phyloP scores from a whole-genome alignment of 2,113 vertebrate genomes.

The Pipa parva region DNA sequence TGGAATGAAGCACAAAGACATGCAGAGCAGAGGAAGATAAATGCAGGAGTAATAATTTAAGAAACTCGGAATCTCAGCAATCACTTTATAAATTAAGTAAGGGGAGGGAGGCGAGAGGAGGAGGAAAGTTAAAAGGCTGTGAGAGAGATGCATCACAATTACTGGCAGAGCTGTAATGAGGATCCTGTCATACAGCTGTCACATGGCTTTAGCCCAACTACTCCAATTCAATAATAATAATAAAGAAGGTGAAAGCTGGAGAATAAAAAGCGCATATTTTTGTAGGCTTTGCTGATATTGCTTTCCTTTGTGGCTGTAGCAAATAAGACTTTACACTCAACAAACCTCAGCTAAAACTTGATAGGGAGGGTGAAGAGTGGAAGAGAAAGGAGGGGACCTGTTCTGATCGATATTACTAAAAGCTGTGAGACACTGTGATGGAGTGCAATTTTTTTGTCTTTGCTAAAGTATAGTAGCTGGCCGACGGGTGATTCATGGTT shows the following conservation, averaged over 20 bases:
- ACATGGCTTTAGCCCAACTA: conserved; percentile 64
- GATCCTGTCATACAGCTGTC: conserved; percentile 69
- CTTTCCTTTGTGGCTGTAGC: conserved; percentile 67
- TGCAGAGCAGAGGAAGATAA: conserved; percentile 50
- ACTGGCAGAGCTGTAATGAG: conserved; percentile 67
- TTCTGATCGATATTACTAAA: conserved; percentile 71
- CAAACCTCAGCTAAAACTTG: conserved; percentile 67
- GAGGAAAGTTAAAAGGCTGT: conserved; percentile 59
- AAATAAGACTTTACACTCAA: conserved; percentile 72
- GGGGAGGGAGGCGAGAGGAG: conserved; percentile 57
- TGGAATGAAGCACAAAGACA: neutral
- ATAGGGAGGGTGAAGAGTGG: conserved; percentile 52
- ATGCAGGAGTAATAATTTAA: conserved; percentile 64
- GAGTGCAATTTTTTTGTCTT: conserved; percentile 73
- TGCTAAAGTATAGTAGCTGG: conserved; percentile 65
- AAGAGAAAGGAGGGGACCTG: conserved; percentile 52
- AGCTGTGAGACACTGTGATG: conserved; percentile 68
- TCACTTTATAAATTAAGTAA: conserved; percentile 66
- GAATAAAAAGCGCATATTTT: conserved; percentile 67
- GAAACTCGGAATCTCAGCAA: conserved; percentile 65
- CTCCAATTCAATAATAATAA: conserved; percentile 52
- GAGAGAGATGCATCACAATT: conserved; percentile 70
- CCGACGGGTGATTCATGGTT: conserved; percentile 63
- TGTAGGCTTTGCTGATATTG: conserved; percentile 65
- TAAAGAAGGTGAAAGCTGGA: conserved; percentile 65